Conservation (phyloP, 2,797 vertebrate species). For the Hypotaenidia philippensis region DNA sequence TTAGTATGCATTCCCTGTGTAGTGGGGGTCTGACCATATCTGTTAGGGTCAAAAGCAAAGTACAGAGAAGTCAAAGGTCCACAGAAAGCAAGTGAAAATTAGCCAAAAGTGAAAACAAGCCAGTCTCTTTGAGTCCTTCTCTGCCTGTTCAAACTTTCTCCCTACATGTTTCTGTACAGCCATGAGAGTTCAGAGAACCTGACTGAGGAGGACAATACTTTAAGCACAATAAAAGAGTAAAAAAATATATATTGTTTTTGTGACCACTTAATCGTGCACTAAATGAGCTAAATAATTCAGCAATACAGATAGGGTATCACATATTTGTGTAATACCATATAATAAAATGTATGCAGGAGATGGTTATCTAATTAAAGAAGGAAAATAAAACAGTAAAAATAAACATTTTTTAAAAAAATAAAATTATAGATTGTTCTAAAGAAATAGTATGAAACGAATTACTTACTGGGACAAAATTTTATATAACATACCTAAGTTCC, state of each 20-base stretch:
- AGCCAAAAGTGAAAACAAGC: neutral
- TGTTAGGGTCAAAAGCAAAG: neutral
- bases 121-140: neutral
- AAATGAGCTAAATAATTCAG: neutral
- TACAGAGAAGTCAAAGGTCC: neutral
- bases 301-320: fast-evolving
- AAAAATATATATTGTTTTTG: neutral
- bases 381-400: neutral
- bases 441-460: neutral
- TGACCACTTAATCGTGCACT: neutral
- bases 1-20: neutral
- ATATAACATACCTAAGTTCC: neutral
- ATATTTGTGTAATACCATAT: neutral
- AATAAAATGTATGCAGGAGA: neutral
- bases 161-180: neutral
- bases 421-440: neutral
- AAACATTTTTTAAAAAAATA: neutral
- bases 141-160: neutral
- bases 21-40: fast-evolving
- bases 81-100: neutral
- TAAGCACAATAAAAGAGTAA: neutral
- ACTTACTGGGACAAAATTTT: neutral
- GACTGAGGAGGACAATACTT: neutral
- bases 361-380: neutral
- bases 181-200: neutral